phyloP scores from a whole-genome alignment of 2,797 vertebrate species.

The Tenualosa ilisha region DNA sequence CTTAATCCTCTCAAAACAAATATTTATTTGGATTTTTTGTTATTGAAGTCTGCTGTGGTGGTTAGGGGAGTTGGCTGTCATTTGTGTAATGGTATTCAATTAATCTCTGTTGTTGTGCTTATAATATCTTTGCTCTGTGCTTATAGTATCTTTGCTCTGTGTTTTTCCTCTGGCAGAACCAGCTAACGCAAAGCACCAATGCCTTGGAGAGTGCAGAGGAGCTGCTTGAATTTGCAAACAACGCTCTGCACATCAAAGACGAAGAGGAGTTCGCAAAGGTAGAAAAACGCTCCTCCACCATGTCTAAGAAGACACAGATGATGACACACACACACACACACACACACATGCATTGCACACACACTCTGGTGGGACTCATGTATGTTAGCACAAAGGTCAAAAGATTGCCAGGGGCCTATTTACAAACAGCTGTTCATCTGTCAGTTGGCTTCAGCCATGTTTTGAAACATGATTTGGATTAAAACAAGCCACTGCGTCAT shows the following conservation, averaged over 20 bases:
- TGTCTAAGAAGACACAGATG: not conserved
- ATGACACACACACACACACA: not conserved
- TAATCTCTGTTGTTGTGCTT: not conserved
- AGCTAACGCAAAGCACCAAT: slow-evolving; percentile 78
- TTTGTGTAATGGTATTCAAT: not conserved
- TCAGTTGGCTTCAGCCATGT: slow-evolving; percentile 14
- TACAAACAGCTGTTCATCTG: slow-evolving; percentile 3
- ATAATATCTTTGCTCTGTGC: not conserved
- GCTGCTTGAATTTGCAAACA: slow-evolving; percentile 79
- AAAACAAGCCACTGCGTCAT: not conserved
- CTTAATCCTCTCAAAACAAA: slow-evolving; percentile 21
- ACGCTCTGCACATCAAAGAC: slow-evolving; percentile 79
- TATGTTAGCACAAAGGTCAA: slow-evolving; percentile 7
- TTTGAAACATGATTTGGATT: slow-evolving; percentile 3
- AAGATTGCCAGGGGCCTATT: slow-evolving; percentile 11
- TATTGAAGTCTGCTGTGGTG: not conserved
- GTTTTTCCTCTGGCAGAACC: slow-evolving; percentile 67
- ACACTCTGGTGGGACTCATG: not conserved
- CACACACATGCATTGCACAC: not conserved
- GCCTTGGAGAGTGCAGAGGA: slow-evolving; percentile 84
- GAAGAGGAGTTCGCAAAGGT: slow-evolving; percentile 81
- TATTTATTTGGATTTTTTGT: not conserved
- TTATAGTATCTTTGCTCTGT: not conserved
- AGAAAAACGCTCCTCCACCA: slow-evolving; percentile 38
- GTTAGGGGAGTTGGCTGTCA: not conserved